phyloP scores from a whole-genome alignment of 2,888 invertebrate species.

The Folsomia manolachei region DNA sequence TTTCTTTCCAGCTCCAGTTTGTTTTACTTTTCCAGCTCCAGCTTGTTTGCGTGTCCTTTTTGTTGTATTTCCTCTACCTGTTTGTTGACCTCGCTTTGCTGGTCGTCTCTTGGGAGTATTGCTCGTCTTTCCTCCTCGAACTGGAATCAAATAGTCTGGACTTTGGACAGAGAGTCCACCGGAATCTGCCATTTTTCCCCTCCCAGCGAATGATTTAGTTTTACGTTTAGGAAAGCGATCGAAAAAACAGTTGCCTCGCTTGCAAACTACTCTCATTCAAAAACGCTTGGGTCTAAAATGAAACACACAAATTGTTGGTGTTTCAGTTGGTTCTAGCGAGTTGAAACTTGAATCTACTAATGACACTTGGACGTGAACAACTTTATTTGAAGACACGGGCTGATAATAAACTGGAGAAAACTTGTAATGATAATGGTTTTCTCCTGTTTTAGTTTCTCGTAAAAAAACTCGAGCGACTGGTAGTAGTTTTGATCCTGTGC shows the following conservation, averaged over 20 bases:
- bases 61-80: background rate
- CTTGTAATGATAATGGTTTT: too few relatives aligned
- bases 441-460: background rate
- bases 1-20: too few relatives aligned
- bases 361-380: too few relatives aligned
- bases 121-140: too few relatives aligned
- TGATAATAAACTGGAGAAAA: background rate
- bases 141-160: background rate
- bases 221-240: background rate
- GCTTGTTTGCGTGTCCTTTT: background rate
- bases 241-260: background rate
- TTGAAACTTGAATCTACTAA: too few relatives aligned
- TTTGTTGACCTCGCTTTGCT: background rate
- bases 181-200: background rate
- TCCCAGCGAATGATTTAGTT: background rate
- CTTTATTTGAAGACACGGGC: background rate
- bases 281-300: background rate
- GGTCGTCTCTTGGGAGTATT: too few relatives aligned
- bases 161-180: background rate
- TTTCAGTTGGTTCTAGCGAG: too few relatives aligned
- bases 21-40: too few relatives aligned
- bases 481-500: background rate
- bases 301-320: too few relatives aligned
- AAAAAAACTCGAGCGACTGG: background rate
- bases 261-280: background rate